Percentiles rank a stretch among this genome's conserved stretches.
These are phyloP conservation scores for Arremon aurantiirostris DNA, from an alignment of 2,797 vertebrate genomes.

Conservation along the genomic window DNA sequence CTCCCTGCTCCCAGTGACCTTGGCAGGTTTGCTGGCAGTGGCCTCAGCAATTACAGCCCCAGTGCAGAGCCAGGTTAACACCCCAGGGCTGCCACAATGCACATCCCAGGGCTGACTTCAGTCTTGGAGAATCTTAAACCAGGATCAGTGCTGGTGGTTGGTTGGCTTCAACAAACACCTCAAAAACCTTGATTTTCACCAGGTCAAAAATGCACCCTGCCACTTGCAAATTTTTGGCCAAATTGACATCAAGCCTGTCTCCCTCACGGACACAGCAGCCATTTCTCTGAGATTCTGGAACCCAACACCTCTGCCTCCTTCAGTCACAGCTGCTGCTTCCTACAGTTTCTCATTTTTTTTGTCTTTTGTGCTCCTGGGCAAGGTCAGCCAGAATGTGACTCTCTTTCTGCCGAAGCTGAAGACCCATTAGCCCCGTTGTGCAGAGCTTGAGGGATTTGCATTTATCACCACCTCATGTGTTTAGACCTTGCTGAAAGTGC, in stretches of 20 bases:
- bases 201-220: not conserved
- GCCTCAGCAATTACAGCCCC: not conserved
- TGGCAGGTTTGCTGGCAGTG: not conserved
- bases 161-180: not conserved
- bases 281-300: not conserved
- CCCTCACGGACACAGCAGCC: not conserved
- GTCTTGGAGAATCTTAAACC: not conserved
- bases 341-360: not conserved
- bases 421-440: not conserved
- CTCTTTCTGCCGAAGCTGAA: not conserved
- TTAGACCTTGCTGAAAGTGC: not conserved
- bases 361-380: not conserved
- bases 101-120: not conserved
- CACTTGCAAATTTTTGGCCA: not conserved
- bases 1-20: not conserved
- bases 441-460: slow-evolving; percentile 4
- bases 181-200: not conserved
- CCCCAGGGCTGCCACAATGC: fast-evolving
- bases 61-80: fast-evolving
- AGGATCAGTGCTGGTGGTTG: fast-evolving
- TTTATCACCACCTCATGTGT: not conserved
- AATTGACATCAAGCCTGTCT: not conserved
- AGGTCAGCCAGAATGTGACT: not conserved
- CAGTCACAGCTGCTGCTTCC: not conserved
- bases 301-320: not conserved